Evolutionary conservation across 2,888 invertebrate genomes (phyloP), one percentile per base, ranked within the genome.

Genomic region (Pocota personata): DNA sequence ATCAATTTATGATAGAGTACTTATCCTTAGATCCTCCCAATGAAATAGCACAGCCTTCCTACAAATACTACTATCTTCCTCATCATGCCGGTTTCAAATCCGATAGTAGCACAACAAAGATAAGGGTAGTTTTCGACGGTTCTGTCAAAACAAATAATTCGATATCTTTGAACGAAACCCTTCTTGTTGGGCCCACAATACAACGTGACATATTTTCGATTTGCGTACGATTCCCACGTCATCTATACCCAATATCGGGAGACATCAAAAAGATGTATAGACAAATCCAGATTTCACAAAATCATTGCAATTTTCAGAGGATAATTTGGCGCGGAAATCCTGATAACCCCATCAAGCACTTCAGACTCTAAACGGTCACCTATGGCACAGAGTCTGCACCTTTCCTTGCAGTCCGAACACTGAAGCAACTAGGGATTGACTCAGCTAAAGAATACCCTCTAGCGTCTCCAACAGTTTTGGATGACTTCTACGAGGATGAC

Each of bases 351-450:
- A 19, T 77, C 0, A 52, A 75, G 27, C 75, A 88, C 21, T 87
- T 55, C 43, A 30, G 76, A 14, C 57, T 87, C 7, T 52, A 46
- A 24, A 86, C 76, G 0, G 84, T 82, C 1, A 84, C 83, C 1
- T 88, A 80, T 71, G 78, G 87, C n/a, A 80, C 80, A 2, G 37
- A 64, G 10, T 64, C 64, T 19, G 84, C 79, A 10, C 79, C 87
- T 24, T 83, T 67, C 55, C 35, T 88, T 14, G 76, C 87, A n/a
- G n/a, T n/a, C n/a, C n/a, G n/a, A n/a, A n/a, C n/a, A 16, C 35
- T 89, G 7, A 66, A 88, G 40, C 62, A 88, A 46, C 43, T 89
- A 7, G 89, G 83, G 1, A 35, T 60, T 21, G 67, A 83, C 27
- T 84, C 87, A 46, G 30, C 30, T 16, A n/a, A 73, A 4, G 32